Percentiles rank a stretch among this genome's conserved stretches.
Evolutionary conservation across 2,113 vertebrate genomes (phyloP).

Genomic region (Piliocolobus tephrosceles): DNA sequence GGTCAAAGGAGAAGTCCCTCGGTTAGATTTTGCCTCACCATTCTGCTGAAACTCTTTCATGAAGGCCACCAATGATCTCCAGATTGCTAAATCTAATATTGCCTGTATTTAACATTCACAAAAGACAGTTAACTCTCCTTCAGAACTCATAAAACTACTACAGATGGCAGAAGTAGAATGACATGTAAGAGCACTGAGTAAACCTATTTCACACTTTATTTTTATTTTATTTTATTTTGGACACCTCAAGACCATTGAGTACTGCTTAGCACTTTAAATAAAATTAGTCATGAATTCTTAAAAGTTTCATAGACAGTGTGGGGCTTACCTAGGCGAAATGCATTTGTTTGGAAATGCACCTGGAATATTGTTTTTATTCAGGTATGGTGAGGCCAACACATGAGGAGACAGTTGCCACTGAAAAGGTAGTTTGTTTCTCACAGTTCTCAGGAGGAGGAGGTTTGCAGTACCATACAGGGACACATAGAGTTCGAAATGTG

Average conservation of each 20-base stretch:
- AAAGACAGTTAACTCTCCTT: not conserved
- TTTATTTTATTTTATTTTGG: no score
- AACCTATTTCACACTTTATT: not conserved
- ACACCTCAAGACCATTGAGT: no score
- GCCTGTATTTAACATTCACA: not conserved
- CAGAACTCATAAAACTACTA: not conserved
- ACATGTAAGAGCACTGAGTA: not conserved
- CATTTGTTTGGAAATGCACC: not conserved
- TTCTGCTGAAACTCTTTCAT: not conserved
- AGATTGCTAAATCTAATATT: not conserved
- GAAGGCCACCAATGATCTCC: not conserved
- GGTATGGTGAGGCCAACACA: not conserved
- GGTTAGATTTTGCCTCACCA: not conserved
- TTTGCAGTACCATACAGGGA: not conserved
- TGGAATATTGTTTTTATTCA: slow-evolving; percentile 23
- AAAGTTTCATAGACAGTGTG: not conserved
- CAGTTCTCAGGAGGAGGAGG: not conserved
- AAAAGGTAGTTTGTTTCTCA: not conserved
- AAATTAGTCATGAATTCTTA: slow-evolving; percentile 28
- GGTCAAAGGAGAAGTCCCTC: not conserved
- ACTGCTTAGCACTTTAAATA: not conserved
- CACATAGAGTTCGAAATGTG: not conserved
- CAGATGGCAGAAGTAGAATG: not conserved
- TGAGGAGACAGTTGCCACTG: not conserved
- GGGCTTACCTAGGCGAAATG: not conserved